Base-by-base conservation (phyloP, 2,888 invertebrate species). In the Lapara coniferarum region DNA sequence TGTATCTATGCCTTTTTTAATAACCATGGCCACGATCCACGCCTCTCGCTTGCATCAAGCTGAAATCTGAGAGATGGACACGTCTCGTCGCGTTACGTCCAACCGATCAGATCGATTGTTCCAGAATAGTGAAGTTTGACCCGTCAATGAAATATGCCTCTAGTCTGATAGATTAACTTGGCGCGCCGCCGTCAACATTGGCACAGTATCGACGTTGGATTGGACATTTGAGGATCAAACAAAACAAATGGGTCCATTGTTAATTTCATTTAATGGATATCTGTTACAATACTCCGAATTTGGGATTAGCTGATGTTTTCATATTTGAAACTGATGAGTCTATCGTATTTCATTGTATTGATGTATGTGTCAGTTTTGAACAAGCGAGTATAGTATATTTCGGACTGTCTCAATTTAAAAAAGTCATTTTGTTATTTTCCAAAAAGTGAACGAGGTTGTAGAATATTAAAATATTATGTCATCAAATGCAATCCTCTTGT, bases 31-130 rank as follows among this genome's bases (percentile, higher is more conserved):
- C 46, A 16, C 12, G n/a, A 59, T 2, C 46, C 6, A 13, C 19
- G 19, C 19, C 19, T 13, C 1, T 63, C 59, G 59, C 46, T 63
- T 63, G 19, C 13, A 19, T 19, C 49, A 25, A 49, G 49, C 63
- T 49, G 19, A 25, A 57, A 63, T 57, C 57, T 30, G 52, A 16
- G 53, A 53, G 63, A 59, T 69, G 57, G 66, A 69, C 66, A 57
- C 25, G 57, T 19, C 30, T 14, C 69, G 57, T 56, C 69, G 51
- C 44, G 57, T 66, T 66, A 49, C 66, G 13, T 56, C 52, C 14
- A 71, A 76, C 71, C 71, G 66, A 75, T 71, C 68, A 75, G 68
- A 73, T 73, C 73, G 74, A 71, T 74, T 72, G 67, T 70, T 73
- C 55, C 69, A 66, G 72, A 74, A 74, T 72, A 73, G 72, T 70